A percentile compares a stretch with the other conserved stretches of the same genome.
Evolutionary conservation across 2,113 vertebrate species (phyloP).

Genomic region (Pan paniscus): DNA sequence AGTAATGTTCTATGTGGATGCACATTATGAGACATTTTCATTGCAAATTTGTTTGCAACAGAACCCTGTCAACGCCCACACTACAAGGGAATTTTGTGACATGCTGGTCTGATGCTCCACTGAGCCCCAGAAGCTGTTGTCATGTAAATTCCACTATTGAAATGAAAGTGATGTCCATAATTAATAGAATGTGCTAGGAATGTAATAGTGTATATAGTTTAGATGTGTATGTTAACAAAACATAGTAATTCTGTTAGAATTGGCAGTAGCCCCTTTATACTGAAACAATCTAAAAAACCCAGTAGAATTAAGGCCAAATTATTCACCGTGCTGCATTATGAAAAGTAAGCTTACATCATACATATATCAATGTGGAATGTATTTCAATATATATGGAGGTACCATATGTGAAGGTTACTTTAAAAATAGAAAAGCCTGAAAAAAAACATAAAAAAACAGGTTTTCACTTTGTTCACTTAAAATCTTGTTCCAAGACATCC

Average conservation of each 20-base stretch:
- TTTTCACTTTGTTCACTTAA: slow-evolving; percentile 63
- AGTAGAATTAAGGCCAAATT: slow-evolving; percentile 33
- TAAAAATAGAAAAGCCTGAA: slow-evolving; percentile 65
- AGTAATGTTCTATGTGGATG: neutral
- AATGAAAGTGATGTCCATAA: slow-evolving; percentile 60
- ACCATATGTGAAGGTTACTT: slow-evolving; percentile 70
- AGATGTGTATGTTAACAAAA: slow-evolving; percentile 27
- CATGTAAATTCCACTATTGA: slow-evolving; percentile 57
- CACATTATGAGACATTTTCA: slow-evolving; percentile 61
- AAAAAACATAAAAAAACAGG: slow-evolving; percentile 51
- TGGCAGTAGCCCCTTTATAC: slow-evolving; percentile 22
- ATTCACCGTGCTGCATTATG: slow-evolving; percentile 21
- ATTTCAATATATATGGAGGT: slow-evolving; percentile 42
- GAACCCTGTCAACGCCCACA: slow-evolving; percentile 57
- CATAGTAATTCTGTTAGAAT: slow-evolving; percentile 30
- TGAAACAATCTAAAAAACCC: slow-evolving; percentile 21
- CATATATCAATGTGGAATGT: slow-evolving; percentile 26
- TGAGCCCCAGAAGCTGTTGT: slow-evolving; percentile 61
- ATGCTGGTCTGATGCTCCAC: slow-evolving; percentile 42
- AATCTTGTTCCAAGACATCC: slow-evolving; percentile 53
- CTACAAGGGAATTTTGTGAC: slow-evolving; percentile 39
- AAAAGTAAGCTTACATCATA: slow-evolving; percentile 50
- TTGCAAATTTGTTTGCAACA: slow-evolving; percentile 58
- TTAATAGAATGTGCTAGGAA: slow-evolving; percentile 63
- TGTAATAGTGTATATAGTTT: neutral